A percentile compares a stretch with the other conserved stretches of the same genome.
Conservation (phyloP, 1,140 invertebrate genomes). For the Rhizoglyphus robini region DNA sequence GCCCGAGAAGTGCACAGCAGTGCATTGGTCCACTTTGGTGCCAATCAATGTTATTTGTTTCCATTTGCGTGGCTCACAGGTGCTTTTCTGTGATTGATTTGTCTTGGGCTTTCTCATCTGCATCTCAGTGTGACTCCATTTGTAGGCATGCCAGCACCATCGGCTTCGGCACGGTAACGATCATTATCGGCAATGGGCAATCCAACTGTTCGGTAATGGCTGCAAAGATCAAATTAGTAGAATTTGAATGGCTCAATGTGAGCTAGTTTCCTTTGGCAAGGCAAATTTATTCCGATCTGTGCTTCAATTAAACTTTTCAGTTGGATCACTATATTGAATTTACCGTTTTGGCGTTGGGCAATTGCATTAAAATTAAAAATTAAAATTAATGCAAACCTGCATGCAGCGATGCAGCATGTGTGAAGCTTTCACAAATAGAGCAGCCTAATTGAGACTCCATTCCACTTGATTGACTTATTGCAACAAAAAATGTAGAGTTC, state of each 20-base stretch:
- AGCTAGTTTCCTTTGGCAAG: neutral
- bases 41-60: too few relatives aligned
- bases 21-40: too few relatives aligned
- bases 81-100: too few relatives aligned
- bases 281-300: conserved; percentile 9
- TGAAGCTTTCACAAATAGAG: neutral
- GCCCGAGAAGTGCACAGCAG: neutral
- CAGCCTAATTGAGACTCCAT: neutral
- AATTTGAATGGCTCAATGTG: neutral
- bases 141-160: neutral
- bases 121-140: too few relatives aligned
- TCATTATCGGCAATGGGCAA: neutral
- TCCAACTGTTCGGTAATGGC: too few relatives aligned
- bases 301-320: conserved; percentile 6
- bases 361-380: too few relatives aligned
- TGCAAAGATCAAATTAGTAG: neutral
- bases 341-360: neutral
- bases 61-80: conserved; percentile 4
- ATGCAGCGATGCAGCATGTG: neutral
- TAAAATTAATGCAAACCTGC: conserved; percentile 13
- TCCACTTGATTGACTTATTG: neutral
- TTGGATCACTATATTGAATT: conserved; percentile 7
- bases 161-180: neutral
- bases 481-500: neutral
- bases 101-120: too few relatives aligned